Evolutionary conservation across 2,888 invertebrate genomes (phyloP).

Genomic region (Molorchus minor): DNA sequence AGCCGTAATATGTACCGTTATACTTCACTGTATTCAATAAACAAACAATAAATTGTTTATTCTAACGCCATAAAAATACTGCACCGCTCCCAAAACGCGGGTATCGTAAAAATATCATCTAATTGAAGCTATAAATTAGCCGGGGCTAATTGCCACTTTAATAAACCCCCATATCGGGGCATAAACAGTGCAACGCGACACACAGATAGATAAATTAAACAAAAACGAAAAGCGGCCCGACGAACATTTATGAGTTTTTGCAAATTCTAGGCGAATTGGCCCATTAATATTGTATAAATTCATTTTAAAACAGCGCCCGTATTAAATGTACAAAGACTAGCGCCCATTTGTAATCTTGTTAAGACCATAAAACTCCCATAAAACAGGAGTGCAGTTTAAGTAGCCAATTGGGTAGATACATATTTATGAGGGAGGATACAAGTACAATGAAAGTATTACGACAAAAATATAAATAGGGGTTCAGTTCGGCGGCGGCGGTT

Average conservation of each 20-base stretch:
- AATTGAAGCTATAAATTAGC: slow-evolving; percentile 8
- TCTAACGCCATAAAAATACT: no score
- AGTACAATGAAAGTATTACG: slow-evolving; percentile 49
- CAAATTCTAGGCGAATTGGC: slow-evolving; percentile 27
- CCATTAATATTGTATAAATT: slow-evolving; percentile 47
- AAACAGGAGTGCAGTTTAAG: slow-evolving; percentile 48
- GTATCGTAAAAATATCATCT: slow-evolving; percentile 5
- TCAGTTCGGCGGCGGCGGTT: background rate
- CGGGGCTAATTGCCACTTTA: slow-evolving; percentile 10
- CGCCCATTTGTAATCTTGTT: slow-evolving; percentile 46
- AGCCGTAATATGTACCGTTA: no score
- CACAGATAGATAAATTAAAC: slow-evolving; percentile 1
- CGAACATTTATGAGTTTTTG: slow-evolving; percentile 16
- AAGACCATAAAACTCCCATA: slow-evolving; percentile 45
- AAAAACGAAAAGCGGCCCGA: slow-evolving; percentile 1
- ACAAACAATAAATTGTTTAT: no score
- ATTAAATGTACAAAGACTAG: slow-evolving; percentile 40
- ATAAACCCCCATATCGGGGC: slow-evolving; percentile 3
- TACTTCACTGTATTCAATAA: no score
- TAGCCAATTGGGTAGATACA: slow-evolving; percentile 46
- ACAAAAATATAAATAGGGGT: slow-evolving; percentile 45
- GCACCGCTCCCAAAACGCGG: no score
- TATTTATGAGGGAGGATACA: slow-evolving; percentile 48
- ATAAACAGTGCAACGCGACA: background rate
- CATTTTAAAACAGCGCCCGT: slow-evolving; percentile 39